Evolutionary conservation across 2,113 vertebrate species (phyloP), one percentile per base, ranked within the genome.

Genomic region (Rhodinocichla rosea): DNA sequence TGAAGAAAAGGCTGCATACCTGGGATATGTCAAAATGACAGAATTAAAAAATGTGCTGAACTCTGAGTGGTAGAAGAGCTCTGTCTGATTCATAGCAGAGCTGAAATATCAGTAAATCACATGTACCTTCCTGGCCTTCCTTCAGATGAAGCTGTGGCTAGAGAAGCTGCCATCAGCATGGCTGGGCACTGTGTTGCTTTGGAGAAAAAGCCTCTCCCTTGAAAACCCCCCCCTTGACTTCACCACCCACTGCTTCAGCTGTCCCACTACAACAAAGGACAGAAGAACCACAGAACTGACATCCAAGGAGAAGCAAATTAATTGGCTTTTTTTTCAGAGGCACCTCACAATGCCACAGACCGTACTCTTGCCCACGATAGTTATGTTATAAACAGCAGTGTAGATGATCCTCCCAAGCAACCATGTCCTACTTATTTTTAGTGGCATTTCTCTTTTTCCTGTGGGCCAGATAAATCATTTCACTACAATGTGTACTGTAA

Each of bases 1-100:
- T 89, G 35, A 87, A 82, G 56, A 84, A 60, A 94, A 89, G 79
- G 53, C 35, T 68, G 73, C 52, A 68, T 81, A 84, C 24, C 47
- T 74, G 52, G 50, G 27, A 77, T 74, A 45, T 57, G 47, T 88
- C 83, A 96, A 94, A 94, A 94, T 75, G 91, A 84, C 86, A 97
- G 70, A 87, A 81, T 86, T 74, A 52, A 77, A 81, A 83, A 71
- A 52, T 71, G 35, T 71, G 52, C 52, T 92, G 52, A 68, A 87
- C 64, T 89, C 40, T 68, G 56, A 68, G 63, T 78, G 37, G 47
- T 15, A 84, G 57, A 78, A 79, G 45, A 68, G 42, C 15, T 79
- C 35, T 75, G 14, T 47, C 73, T 90, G 40, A 71, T 82, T 71
- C 76, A 92, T 30, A 76, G 40, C 15, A 71, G 60, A 81, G 47